Evolutionary conservation across 1,140 invertebrate genomes (phyloP).

Genomic region (Lasioglossum albipes): DNA sequence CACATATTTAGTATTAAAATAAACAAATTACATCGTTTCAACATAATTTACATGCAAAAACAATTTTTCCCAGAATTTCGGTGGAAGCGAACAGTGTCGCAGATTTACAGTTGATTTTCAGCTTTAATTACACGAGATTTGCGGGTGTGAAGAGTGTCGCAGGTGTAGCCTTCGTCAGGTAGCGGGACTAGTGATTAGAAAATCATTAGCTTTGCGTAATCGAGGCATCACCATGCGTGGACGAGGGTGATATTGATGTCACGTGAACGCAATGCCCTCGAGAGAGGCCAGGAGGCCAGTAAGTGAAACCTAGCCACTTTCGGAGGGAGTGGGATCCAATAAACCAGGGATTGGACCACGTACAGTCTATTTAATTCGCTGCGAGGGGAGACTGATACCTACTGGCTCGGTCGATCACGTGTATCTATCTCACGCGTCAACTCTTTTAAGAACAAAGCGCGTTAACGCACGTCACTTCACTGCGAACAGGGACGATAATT

Average conservation of each 20-base stretch:
- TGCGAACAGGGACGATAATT: too few species aligned
- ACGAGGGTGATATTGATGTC: constrained; percentile 20
- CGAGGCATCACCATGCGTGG: constrained; percentile 3
- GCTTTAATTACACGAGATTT: too few species aligned
- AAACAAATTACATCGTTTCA: too few species aligned
- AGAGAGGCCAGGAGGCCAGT: constrained; percentile 45
- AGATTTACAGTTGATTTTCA: too few species aligned
- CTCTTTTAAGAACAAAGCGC: constrained; percentile 8
- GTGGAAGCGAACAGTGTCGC: too few species aligned
- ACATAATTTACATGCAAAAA: too few species aligned
- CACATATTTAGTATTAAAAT: too few species aligned
- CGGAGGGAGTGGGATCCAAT: constrained; percentile 62
- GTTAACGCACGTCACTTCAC: background rate
- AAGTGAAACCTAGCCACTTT: constrained; percentile 70
- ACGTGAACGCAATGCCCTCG: constrained; percentile 45
- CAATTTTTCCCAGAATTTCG: too few species aligned
- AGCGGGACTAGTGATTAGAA: constrained; percentile 6
- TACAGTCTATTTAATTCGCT: constrained; percentile 67
- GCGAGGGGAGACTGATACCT: constrained; percentile 42
- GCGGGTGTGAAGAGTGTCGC: too few species aligned
- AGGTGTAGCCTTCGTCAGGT: background rate
- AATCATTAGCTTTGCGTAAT: constrained; percentile 8
- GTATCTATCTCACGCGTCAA: constrained; percentile 47
- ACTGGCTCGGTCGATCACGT: constrained; percentile 30
- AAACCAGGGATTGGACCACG: constrained; percentile 59